Conservation (phyloP, 2,888 invertebrate species). For the Phyto melanocephala region DNA sequence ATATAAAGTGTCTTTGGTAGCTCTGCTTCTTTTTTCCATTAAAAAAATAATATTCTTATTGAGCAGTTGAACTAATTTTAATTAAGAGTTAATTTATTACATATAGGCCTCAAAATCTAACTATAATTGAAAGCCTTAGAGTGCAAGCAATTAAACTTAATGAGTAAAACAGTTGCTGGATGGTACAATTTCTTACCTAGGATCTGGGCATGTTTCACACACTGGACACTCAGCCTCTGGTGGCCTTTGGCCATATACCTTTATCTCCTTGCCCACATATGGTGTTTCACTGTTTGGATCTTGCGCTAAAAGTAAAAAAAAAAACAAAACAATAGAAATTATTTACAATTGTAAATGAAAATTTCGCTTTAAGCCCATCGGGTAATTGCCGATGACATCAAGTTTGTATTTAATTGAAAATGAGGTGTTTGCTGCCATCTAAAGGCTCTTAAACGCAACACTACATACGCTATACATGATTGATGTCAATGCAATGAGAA, state of each 20-base stretch:
- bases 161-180: too few relatives aligned
- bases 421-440: neutral
- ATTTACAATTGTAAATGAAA: neutral
- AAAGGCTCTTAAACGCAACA: neutral
- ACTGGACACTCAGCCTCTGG: slow-evolving; percentile 83
- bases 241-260: slow-evolving; percentile 82
- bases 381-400: slow-evolving; percentile 6
- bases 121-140: too few relatives aligned
- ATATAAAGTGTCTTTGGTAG: neutral
- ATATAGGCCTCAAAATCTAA: too few relatives aligned
- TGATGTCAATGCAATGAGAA: too few relatives aligned
- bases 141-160: too few relatives aligned
- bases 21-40: neutral
- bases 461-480: neutral
- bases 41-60: too few relatives aligned
- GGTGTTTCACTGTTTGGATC: slow-evolving; percentile 81
- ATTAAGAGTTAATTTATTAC: too few relatives aligned
- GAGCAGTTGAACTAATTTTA: too few relatives aligned
- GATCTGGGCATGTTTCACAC: slow-evolving; percentile 83
- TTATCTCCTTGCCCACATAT: slow-evolving; percentile 78
- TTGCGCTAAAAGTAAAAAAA: slow-evolving; percentile 72
- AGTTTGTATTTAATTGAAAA: neutral
- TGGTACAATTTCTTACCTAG: slow-evolving; percentile 71
- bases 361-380: slow-evolving; percentile 7
- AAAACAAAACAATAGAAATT: neutral